Conservation (phyloP, 2,113 vertebrate genomes). For the Asarcornis scutulata region DNA sequence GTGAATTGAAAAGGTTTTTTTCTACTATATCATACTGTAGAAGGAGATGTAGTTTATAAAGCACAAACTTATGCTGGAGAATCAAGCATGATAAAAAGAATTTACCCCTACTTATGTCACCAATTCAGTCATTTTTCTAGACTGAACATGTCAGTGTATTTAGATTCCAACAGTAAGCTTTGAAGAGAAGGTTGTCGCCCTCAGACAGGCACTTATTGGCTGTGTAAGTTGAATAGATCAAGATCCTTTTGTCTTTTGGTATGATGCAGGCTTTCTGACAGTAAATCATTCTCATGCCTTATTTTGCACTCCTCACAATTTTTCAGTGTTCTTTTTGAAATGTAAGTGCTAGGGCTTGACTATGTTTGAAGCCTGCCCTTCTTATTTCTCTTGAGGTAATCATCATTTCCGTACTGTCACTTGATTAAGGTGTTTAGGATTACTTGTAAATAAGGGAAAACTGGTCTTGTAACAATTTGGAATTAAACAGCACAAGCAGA, state of each 20-base stretch:
- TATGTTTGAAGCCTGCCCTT: background rate
- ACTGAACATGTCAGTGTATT: background rate
- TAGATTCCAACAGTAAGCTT: background rate
- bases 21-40: background rate
- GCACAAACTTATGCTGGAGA: background rate
- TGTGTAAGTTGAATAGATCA: background rate
- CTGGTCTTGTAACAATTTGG: background rate
- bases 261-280: background rate
- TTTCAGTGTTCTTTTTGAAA: background rate
- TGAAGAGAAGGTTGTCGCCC: background rate
- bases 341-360: background rate
- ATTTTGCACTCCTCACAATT: background rate
- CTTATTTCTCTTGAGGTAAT: background rate
- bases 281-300: background rate
- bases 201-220: background rate
- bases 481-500: background rate
- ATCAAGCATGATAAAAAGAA: background rate
- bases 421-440: background rate
- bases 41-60: background rate
- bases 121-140: background rate
- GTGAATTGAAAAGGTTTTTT: background rate
- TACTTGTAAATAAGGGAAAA: conserved; percentile 4
- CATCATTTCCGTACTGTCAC: background rate
- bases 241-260: background rate
- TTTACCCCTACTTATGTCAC: background rate